Evolutionary conservation across 1,140 invertebrate genomes (phyloP), one percentile per base, ranked within the genome.

Genomic region (Homarus americanus): DNA sequence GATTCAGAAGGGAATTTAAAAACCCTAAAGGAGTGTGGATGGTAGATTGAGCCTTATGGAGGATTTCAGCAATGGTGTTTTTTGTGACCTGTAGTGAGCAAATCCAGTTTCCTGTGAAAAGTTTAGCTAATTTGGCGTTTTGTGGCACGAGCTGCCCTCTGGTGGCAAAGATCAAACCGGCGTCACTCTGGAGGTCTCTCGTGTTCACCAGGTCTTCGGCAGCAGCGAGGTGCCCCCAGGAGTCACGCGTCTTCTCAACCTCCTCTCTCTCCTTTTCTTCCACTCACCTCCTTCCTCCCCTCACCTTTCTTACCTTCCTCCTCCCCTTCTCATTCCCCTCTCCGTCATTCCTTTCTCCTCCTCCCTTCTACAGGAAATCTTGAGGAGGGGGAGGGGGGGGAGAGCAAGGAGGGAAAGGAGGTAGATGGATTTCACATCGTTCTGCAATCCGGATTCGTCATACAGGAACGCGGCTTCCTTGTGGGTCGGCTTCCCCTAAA

Each of bases 41-140:
- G 82, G 28, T 28, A 84, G 53, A 72, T 41, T 69, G 58, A 72
- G 28, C 82, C 82, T 84, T 85, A 7, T 32, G 83, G 24, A 34
- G 17, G 32, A 7, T 75, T 2, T 28, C 83, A 32, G 40, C 41
- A 85, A 40, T 49, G 83, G n/a, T 69, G 3, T 2, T 75, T 49
- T 85, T 78, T 76, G 40, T 41, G 73, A 41, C 32, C 17, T 20
- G 73, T 40, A 17, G 41, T 41, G 41, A 36, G 36, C 28, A 12
- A 28, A 66, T 72, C 41, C 78, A 82, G 87, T 79, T 89, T 89
- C 87, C 87, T 89, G 87, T 82, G 87, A 89, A 89, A 89, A 89
- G 87, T 73, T 89, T 82, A 89, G 69, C 80, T 89, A 89, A 82
- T 89, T 82, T 53, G 79, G 63, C 79, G 87, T 82, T 82, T 82